phyloP scores from a whole-genome alignment of 2,113 vertebrate species.

The Oryzias javanicus region DNA sequence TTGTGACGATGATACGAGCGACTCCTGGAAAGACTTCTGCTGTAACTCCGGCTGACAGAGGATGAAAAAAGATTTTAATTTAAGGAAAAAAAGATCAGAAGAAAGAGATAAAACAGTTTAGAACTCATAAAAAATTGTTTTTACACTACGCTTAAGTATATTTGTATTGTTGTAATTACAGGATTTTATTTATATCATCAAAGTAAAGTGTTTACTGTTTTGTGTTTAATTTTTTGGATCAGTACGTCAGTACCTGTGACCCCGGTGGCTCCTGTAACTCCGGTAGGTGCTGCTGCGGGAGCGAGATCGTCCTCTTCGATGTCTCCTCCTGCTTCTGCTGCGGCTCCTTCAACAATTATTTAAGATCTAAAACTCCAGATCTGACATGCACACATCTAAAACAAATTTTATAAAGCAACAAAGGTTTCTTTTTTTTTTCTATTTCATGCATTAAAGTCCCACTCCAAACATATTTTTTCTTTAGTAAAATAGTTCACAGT shows the following conservation, averaged over 20 bases:
- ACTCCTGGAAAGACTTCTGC: slow-evolving; percentile 89
- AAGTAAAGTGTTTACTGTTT: too few relatives aligned
- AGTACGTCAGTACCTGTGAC: not conserved
- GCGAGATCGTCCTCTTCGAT: slow-evolving; percentile 78
- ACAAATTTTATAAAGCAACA: too few relatives aligned
- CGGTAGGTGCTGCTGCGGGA: slow-evolving; percentile 87
- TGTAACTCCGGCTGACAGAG: slow-evolving; percentile 80
- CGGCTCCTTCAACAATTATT: slow-evolving; percentile 76
- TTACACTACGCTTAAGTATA: too few relatives aligned
- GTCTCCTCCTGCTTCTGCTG: slow-evolving; percentile 85
- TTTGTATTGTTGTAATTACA: too few relatives aligned
- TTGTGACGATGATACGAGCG: slow-evolving; percentile 80
- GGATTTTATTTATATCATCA: too few relatives aligned
- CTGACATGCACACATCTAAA: too few relatives aligned
- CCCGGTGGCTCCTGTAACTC: slow-evolving; percentile 87
- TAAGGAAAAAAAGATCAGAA: not conserved
- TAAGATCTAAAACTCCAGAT: not conserved
- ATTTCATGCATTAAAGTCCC: too few relatives aligned
- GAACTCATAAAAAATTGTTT: too few relatives aligned
- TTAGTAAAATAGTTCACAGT: too few relatives aligned
- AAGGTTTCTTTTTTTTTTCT: too few relatives aligned
- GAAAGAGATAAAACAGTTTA: too few relatives aligned
- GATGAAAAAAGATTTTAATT: not conserved
- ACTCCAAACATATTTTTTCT: too few relatives aligned
- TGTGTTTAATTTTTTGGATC: not conserved